These are phyloP conservation scores for Ryuthela nishihirai DNA, from an alignment of 2,888 invertebrate genomes.

Conservation along the genomic window DNA sequence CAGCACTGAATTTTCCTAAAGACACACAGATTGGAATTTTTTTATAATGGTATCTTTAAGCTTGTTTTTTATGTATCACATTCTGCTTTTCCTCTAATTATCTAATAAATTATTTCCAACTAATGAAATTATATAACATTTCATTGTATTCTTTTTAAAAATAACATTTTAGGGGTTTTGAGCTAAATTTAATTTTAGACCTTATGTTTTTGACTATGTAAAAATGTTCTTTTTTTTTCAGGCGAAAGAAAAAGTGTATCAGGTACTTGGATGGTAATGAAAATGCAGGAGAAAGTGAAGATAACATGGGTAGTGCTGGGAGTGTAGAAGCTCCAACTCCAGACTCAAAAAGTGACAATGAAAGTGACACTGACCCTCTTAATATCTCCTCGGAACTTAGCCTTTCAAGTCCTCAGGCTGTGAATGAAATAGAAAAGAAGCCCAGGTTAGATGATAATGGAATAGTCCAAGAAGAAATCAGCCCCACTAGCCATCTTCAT, in stretches of 20 bases:
- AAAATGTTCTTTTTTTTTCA: conserved; percentile 55
- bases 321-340: conserved; percentile 59
- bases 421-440: conserved; percentile 25
- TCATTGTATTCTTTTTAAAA: no score
- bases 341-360: conserved; percentile 56
- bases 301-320: conserved; percentile 68
- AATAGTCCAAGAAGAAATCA: conserved; percentile 14
- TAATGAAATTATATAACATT: no score
- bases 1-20: no score
- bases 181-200: conserved; percentile 1
- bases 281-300: conserved; percentile 55
- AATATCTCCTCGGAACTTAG: conserved; percentile 43
- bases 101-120: no score
- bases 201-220: no score
- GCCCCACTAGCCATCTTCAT: conserved; percentile 24
- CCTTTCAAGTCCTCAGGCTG: conserved; percentile 46
- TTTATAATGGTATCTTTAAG: no score
- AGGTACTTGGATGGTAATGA: conserved; percentile 78
- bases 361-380: conserved; percentile 54
- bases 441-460: conserved; percentile 27
- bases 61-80: no score
- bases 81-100: no score
- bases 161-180: conserved; percentile 1
- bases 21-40: no score
- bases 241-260: conserved; percentile 96